Evolutionary conservation across 1,140 invertebrate genomes (phyloP).

Genomic region (Pristionchus pacificus): DNA sequence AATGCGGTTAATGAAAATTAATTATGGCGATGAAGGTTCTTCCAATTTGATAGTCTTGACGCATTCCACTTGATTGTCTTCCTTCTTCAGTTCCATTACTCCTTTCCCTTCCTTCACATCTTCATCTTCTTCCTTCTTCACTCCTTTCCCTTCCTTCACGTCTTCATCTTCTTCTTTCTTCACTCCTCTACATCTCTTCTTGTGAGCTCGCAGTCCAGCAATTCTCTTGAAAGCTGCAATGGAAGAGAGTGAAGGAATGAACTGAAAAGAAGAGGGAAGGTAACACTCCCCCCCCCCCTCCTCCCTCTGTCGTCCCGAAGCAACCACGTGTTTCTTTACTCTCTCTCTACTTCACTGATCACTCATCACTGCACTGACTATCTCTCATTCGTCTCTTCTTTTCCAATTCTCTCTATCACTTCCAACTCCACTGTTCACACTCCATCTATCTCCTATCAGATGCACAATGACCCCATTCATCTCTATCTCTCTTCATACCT

Average conservation of each 20-base stretch:
- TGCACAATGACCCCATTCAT: background rate
- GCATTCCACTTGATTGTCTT: too few species aligned
- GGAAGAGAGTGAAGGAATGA: too few species aligned
- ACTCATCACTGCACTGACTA: background rate
- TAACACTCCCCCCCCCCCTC: too few species aligned
- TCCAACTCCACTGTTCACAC: too few species aligned
- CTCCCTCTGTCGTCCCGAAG: too few species aligned
- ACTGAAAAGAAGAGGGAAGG: too few species aligned
- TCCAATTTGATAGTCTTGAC: too few species aligned
- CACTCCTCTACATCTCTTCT: background rate
- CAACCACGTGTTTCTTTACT: too few species aligned
- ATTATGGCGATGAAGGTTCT: too few species aligned
- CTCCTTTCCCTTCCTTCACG: background rate
- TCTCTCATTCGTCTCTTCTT: too few species aligned
- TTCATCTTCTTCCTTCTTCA: background rate
- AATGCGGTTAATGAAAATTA: too few species aligned
- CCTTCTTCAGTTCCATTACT: background rate
- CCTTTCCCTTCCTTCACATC: background rate
- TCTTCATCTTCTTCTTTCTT: background rate
- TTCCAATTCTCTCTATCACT: too few species aligned
- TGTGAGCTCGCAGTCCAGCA: background rate
- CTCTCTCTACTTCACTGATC: background rate
- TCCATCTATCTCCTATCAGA: background rate
- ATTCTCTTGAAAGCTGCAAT: background rate
- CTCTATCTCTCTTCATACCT: background rate